These are phyloP conservation scores for Hyles lineata DNA, from an alignment of 2,888 invertebrate species.

Conservation along the genomic window DNA sequence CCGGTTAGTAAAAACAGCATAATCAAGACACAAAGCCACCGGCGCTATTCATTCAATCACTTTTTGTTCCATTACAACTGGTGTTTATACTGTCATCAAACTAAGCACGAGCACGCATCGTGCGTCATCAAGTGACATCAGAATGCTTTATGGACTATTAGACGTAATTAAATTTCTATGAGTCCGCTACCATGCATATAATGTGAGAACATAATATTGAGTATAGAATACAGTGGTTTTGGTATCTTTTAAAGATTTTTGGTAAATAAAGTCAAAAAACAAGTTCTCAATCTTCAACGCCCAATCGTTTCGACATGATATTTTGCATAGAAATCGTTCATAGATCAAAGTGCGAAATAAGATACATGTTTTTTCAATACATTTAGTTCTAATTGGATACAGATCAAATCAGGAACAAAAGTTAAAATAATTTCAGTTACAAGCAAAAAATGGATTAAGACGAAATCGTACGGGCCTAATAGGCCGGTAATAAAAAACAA, in stretches of 20 bases:
- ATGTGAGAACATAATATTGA: too few relatives aligned
- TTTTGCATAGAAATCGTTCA: too few relatives aligned
- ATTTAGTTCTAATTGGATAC: background rate
- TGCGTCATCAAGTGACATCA: slow-evolving; percentile 2
- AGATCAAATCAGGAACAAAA: background rate
- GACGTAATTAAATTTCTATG: background rate
- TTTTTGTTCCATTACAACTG: background rate
- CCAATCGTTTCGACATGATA: too few relatives aligned
- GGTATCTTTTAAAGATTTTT: too few relatives aligned
- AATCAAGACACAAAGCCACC: background rate
- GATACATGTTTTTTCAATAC: too few relatives aligned
- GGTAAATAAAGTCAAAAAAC: too few relatives aligned
- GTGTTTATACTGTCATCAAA: slow-evolving; percentile 8
- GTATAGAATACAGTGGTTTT: background rate
- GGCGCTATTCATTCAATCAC: slow-evolving; percentile 8
- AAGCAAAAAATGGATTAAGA: too few relatives aligned
- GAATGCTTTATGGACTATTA: background rate
- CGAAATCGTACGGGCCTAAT: too few relatives aligned
- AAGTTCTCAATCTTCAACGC: too few relatives aligned
- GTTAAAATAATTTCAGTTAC: too few relatives aligned
- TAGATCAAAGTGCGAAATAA: too few relatives aligned
- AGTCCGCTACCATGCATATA: background rate
- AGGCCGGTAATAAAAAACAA: background rate
- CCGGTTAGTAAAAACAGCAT: too few relatives aligned
- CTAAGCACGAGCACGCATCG: background rate